Base-by-base conservation (phyloP, 1,140 invertebrate genomes). In the Euura saliciscinereae region DNA sequence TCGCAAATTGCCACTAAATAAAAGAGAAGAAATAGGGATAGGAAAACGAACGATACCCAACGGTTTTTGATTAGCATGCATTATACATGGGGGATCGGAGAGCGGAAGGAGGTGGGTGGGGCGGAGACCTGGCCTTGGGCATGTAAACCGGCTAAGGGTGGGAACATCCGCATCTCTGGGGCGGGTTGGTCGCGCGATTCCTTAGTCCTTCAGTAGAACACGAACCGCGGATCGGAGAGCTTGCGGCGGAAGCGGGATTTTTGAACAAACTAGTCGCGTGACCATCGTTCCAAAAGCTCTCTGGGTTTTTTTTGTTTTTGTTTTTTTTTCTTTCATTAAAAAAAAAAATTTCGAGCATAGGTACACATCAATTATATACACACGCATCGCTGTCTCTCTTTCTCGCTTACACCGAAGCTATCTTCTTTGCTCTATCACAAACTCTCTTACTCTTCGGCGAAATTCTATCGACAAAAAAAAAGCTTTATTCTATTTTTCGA, bases 1-100 rank as follows among this genome's bases (percentile, higher is more conserved):
- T 28, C 28, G 28, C 28, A 28, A 28, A 28, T 1, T 28, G 28
- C 28, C 28, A 28, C 28, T 28, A 28, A 28, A 28, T 28, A 51
- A 51, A 51, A 51, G 6, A 51, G 42, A 42, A 8, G 66, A 42
- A 42, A 28, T 44, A 46, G 68, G 68, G 68, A 0, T 7, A 10
- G 4, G 7, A n/a, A 44, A 44, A 45, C 28, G 11, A 69, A 69
- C 11, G 10, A 11, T 42, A 5, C 28, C 28, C 28, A 28, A 28
- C 2, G 68, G 11, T 45, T 69, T 69, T 69, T 69, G 68, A 69
- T 69, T 69, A 69, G 68, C 68, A 69, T 69, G 68, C 68, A 69
- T 69, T 45, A 69, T 44, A 43, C 11, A 10, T 10, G 8, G 28
- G 42, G 66, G 10, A 28, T 28, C 28, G 8, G 66, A 13, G 66